These are phyloP conservation scores for Psilopsiagon aurifrons DNA, from an alignment of 2,113 vertebrate genomes.

Conservation along the genomic window DNA sequence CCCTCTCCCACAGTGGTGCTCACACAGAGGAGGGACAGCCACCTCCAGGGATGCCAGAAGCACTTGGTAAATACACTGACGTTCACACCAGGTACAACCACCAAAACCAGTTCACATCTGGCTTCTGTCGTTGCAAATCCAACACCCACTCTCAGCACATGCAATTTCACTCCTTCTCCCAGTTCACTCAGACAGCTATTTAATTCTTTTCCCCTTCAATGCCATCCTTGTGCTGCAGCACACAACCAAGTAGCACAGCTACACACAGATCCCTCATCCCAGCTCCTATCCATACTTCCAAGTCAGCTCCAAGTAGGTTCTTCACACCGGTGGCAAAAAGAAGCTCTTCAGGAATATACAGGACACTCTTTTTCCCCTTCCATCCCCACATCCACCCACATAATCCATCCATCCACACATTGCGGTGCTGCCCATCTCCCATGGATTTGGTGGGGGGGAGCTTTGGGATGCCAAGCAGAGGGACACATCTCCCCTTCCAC, in stretches of 20 bases:
- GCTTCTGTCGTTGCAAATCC: background rate
- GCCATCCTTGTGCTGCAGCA: background rate
- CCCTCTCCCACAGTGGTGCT: rapidly evolving
- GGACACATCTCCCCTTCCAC: rapidly evolving
- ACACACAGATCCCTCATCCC: background rate
- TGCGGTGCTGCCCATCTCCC: background rate
- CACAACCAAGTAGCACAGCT: background rate
- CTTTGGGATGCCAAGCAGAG: rapidly evolving
- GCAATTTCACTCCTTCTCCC: background rate
- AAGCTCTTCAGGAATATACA: background rate
- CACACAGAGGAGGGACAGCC: background rate
- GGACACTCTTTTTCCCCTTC: background rate
- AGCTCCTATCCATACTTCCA: background rate
- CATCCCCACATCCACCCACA: background rate
- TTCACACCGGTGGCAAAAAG: rapidly evolving
- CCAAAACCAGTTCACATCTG: background rate
- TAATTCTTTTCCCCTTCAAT: background rate
- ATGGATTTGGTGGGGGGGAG: rapidly evolving
- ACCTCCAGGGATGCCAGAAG: background rate
- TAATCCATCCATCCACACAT: background rate
- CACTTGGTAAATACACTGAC: rapidly evolving
- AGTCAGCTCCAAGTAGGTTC: background rate
- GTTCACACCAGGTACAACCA: rapidly evolving
- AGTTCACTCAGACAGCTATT: background rate
- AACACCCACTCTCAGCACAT: background rate